phyloP scores from a whole-genome alignment of 2,113 vertebrate species.

The Rhinolophus sinicus region DNA sequence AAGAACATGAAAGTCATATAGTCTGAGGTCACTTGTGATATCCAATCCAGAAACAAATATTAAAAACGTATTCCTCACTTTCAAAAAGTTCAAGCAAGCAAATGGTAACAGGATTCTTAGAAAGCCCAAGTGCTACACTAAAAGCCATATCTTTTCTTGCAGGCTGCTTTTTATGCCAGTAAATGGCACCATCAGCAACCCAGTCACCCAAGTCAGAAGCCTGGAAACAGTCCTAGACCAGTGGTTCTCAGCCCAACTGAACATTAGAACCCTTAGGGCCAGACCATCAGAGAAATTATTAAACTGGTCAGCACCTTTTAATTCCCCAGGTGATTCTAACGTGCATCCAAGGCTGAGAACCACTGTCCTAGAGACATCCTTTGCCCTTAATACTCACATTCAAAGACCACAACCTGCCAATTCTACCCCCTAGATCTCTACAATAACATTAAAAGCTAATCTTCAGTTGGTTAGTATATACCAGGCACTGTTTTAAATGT shows the following conservation, averaged over 20 bases:
- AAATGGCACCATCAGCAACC: constrained; percentile 18
- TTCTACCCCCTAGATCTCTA: neutral
- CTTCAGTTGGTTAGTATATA: constrained; percentile 1
- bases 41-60: constrained; percentile 11
- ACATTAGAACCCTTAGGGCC: neutral
- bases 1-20: constrained; percentile 40
- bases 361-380: neutral
- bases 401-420: constrained; percentile 25
- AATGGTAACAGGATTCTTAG: constrained; percentile 26
- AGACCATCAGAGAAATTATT: neutral
- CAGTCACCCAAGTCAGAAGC: neutral
- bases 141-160: constrained; percentile 45
- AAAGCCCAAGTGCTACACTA: constrained; percentile 1
- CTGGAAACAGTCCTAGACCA: neutral
- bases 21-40: constrained; percentile 30
- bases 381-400: constrained; percentile 15
- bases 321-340: constrained; percentile 25
- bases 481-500: neutral
- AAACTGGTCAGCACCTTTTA: constrained; percentile 30
- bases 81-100: constrained; percentile 17
- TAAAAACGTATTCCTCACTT: neutral
- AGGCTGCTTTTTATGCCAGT: constrained; percentile 27
- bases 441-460: neutral
- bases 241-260: neutral
- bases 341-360: neutral